phyloP scores from a whole-genome alignment of 2,888 invertebrate species.

The Chymomyza amoena region DNA sequence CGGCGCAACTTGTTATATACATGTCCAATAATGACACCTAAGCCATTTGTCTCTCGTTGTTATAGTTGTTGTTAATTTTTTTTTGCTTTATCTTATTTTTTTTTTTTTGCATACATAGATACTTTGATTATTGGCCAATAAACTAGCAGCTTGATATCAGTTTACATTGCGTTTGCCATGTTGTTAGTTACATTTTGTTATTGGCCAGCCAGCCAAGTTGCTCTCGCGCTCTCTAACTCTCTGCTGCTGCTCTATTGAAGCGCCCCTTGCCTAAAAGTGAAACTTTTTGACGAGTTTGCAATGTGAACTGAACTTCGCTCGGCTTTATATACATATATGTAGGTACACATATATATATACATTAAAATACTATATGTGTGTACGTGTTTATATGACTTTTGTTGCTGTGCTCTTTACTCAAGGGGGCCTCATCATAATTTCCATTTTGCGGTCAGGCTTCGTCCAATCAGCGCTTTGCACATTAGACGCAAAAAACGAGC shows the following conservation, averaged over 20 bases:
- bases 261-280: conserved; percentile 57
- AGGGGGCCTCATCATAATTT: conserved; percentile 72
- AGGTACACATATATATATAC: too few relatives aligned
- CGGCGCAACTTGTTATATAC: conserved; percentile 35
- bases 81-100: neutral
- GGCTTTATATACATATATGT: neutral
- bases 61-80: neutral
- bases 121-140: conserved; percentile 77
- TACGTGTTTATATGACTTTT: neutral
- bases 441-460: conserved; percentile 72
- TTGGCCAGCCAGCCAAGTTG: conserved; percentile 48
- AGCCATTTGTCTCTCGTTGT: neutral
- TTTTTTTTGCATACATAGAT: conserved; percentile 29
- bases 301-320: neutral
- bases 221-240: conserved; percentile 9
- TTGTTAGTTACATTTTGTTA: conserved; percentile 70
- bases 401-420: conserved; percentile 65
- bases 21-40: neutral
- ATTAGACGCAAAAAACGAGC: conserved; percentile 54
- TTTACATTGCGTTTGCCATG: conserved; percentile 38
- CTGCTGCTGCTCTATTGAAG: neutral
- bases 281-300: conserved; percentile 43
- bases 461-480: conserved; percentile 75
- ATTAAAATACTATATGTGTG: too few relatives aligned
- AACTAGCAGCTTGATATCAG: conserved; percentile 76